Conservation (phyloP, 2,888 invertebrate genomes). For the Drepanosiphum platanoidis region DNA sequence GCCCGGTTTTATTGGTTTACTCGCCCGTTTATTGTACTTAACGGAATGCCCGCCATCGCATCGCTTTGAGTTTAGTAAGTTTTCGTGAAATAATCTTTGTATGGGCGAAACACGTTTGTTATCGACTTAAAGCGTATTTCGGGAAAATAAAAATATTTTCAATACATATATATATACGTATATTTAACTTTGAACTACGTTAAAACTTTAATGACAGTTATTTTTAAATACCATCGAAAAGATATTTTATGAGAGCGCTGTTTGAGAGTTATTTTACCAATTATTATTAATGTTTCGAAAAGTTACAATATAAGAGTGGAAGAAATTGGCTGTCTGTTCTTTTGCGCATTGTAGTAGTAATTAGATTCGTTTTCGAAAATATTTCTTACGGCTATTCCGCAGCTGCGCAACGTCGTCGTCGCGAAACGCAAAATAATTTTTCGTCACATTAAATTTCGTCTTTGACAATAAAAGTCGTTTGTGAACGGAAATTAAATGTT, state of each 20-base stretch:
- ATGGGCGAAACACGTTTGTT: too few relatives aligned
- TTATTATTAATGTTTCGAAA: not conserved
- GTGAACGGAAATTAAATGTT: not conserved
- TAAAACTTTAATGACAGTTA: not conserved
- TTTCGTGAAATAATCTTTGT: too few relatives aligned
- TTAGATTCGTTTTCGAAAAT: not conserved
- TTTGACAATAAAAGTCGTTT: not conserved
- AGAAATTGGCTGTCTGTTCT: not conserved
- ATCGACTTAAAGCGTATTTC: too few relatives aligned
- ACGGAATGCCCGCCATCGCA: too few relatives aligned
- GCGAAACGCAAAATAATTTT: not conserved
- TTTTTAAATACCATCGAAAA: not conserved
- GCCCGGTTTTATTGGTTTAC: too few relatives aligned
- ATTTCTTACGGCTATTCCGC: not conserved
- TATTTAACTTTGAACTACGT: not conserved
- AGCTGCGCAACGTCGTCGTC: too few relatives aligned
- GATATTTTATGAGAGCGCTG: not conserved
- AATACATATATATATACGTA: too few relatives aligned
- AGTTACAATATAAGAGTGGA: not conserved
- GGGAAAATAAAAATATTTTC: too few relatives aligned
- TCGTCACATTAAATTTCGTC: not conserved
- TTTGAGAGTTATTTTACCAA: not conserved
- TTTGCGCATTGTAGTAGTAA: not conserved
- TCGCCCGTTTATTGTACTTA: too few relatives aligned
- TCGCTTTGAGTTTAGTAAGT: too few relatives aligned